Conservation (phyloP, 1,140 invertebrate genomes). For the honey bee (Apis mellifera) region Amel_HAv3.1 CM009941.2:15498001-15498500, state of each 20-base stretch:
- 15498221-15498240: constrained; percentile 15
- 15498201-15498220: constrained; percentile 87
- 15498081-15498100: constrained; percentile 81
- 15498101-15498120: constrained; percentile 85
- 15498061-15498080: constrained; percentile 30
- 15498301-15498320: constrained; percentile 72
- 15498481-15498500: constrained; percentile 93
- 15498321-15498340: constrained; percentile 76
- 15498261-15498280: constrained; percentile 36
- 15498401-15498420: background rate
- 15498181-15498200: constrained; percentile 82
- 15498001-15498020: constrained; percentile 90
- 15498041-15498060: constrained; percentile 1
- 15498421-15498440: background rate
- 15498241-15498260: background rate
- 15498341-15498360: constrained; percentile 74
- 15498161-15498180: constrained; percentile 86
- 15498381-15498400: constrained; percentile 78
- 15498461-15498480: constrained; percentile 90
- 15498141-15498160: constrained; percentile 89
- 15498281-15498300: constrained; percentile 78
- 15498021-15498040: constrained; percentile 70
- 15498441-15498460: constrained; percentile 83
- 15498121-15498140: constrained; percentile 86
- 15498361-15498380: constrained; percentile 79